phyloP scores from a whole-genome alignment of 1,140 invertebrate genomes.

The Chlorops oryzae region DNA sequence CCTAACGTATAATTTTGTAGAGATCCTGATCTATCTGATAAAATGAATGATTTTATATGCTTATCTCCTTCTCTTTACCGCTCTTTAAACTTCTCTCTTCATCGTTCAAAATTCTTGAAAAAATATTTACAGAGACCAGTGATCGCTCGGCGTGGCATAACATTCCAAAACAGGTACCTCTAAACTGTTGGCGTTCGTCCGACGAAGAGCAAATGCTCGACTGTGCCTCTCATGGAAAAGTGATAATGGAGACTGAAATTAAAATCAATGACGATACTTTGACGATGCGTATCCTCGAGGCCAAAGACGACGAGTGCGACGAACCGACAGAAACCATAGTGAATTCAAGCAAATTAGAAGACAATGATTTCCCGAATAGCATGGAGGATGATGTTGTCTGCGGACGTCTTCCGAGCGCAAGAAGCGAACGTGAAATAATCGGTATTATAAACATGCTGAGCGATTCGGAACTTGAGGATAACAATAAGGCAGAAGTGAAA shows the following conservation, averaged over 20 bases:
- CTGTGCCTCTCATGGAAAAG: conserved; percentile 44
- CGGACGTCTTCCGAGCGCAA: conserved; percentile 23
- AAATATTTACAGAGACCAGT: no score
- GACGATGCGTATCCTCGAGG: conserved; percentile 73
- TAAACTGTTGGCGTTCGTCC: conserved; percentile 12
- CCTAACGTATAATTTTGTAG: no score
- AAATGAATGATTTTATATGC: no score
- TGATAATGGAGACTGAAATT: conserved; percentile 74
- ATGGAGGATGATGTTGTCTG: conserved; percentile 48
- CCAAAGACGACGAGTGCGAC: conserved; percentile 48
- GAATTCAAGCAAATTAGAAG: conserved; percentile 24
- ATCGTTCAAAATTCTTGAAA: no score
- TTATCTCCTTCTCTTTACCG: no score
- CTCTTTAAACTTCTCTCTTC: no score
- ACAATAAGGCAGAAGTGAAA: conserved; percentile 12
- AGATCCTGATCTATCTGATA: no score
- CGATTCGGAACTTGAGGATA: conserved; percentile 53
- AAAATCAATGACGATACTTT: conserved; percentile 70
- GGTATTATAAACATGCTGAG: conserved; percentile 55
- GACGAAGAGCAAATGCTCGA: conserved; percentile 14
- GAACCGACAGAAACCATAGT: conserved; percentile 29
- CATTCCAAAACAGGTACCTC: no score
- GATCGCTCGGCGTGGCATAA: no score
- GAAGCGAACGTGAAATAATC: conserved; percentile 24
- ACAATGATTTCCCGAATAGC: conserved; percentile 36